phyloP scores from a whole-genome alignment of 2,113 vertebrate species.

The Pungitius pungitius region DNA sequence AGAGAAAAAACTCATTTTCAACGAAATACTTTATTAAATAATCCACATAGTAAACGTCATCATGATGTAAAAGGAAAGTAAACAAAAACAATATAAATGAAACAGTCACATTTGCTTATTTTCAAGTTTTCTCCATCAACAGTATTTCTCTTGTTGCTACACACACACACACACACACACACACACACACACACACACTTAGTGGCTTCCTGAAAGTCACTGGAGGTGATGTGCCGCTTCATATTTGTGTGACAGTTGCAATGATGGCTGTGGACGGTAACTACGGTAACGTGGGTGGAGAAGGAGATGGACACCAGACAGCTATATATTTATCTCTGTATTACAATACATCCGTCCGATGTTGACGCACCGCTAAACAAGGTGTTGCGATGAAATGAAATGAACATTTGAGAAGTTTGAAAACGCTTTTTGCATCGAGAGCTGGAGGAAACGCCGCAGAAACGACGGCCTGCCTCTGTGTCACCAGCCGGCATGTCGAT shows the following conservation, averaged over 20 bases:
- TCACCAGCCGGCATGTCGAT: slow-evolving; percentile 48
- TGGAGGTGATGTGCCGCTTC: slow-evolving; percentile 37
- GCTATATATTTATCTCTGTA: slow-evolving; percentile 12
- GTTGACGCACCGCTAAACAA: slow-evolving; percentile 1
- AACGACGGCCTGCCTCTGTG: slow-evolving; percentile 56
- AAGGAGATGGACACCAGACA: not conserved
- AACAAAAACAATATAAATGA: slow-evolving; percentile 43
- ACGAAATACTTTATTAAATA: slow-evolving; percentile 81
- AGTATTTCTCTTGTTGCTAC: slow-evolving; percentile 34
- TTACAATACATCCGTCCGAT: slow-evolving; percentile 14
- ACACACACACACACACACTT: slow-evolving; percentile 1
- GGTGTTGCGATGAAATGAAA: not conserved
- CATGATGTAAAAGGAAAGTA: slow-evolving; percentile 56
- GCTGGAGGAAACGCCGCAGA: slow-evolving; percentile 3
- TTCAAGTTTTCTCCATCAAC: slow-evolving; percentile 66
- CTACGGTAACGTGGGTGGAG: slow-evolving; percentile 36
- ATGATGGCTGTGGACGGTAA: slow-evolving; percentile 24
- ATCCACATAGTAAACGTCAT: slow-evolving; percentile 63
- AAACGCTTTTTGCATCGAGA: slow-evolving; percentile 4
- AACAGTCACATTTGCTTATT: slow-evolving; percentile 68
- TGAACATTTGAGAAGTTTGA: slow-evolving; percentile 7
- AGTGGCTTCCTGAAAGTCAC: slow-evolving; percentile 64
- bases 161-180: slow-evolving; percentile 4
- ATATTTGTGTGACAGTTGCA: slow-evolving; percentile 25
- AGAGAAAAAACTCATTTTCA: slow-evolving; percentile 32